Base-by-base conservation (phyloP, 2,888 invertebrate genomes). In the Apamea sordens region DNA sequence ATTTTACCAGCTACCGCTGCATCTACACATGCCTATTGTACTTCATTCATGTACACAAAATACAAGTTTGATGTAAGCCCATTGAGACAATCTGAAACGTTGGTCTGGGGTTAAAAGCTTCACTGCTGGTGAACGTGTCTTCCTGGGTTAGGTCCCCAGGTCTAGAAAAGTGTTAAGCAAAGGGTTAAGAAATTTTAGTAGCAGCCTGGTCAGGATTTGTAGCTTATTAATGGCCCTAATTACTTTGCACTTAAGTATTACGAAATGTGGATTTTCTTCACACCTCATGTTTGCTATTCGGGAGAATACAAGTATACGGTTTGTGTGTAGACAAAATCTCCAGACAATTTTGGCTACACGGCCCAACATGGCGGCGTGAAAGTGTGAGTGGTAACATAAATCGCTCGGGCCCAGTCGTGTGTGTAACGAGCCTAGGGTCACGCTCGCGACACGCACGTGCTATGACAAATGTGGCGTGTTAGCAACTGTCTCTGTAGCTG, bases 381-480 rank as follows among this genome's bases (percentile, higher is more conserved):
- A 79, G 80, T 88, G 85, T 77, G 76, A 67, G 78, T 56, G 28
- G 28, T 67, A 63, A 61, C 77, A 85, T 88, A 87, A 88, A 85
- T 88, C 85, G 76, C 56, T 41, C 65, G 67, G 70, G 69, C 72
- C 70, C 56, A 76, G 84, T 88, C 86, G 82, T 78, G 88, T 87
- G 80, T 85, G 79, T 64, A 59, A 79, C 83, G 73, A 70, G 53
- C 59, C 32, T 50, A 24, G 69, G 80, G 88, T 86, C 88, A 88
- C 85, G 84, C 77, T 36, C 73, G 47, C 83, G 83, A 85, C 85
- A 69, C 86, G 82, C 88, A 82, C 85, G 86, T 82, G 86, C 70
- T 63, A 41, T 77, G 83, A 88, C 87, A 81, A 88, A 88, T 88
- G 85, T 69, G 73, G 7, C 47, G 44, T 53, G 71, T 36, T 73